Percentiles rank a stretch among this genome's conserved stretches.
phyloP scores from a whole-genome alignment of 2,888 invertebrate species.

The Mycogona germanica region DNA sequence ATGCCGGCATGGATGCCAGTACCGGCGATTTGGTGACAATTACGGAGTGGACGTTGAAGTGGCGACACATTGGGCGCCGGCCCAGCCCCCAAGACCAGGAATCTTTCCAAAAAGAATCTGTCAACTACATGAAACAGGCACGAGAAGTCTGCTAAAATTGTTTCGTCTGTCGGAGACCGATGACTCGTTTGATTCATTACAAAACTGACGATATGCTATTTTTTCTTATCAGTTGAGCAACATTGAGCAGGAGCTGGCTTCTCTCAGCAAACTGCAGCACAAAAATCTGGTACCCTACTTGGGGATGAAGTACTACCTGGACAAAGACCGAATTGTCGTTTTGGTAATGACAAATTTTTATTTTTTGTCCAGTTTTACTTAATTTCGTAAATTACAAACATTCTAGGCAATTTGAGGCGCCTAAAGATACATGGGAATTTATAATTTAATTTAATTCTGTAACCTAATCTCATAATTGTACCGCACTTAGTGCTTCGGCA shows the following conservation, averaged over 20 bases:
- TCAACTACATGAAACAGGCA: slow-evolving; percentile 31
- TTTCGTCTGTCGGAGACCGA: slow-evolving; percentile 15
- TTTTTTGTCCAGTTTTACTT: no score
- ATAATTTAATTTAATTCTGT: no score
- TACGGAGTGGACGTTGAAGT: slow-evolving; percentile 53
- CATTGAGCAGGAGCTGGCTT: slow-evolving; percentile 65
- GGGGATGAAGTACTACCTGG: slow-evolving; percentile 48
- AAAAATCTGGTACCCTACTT: slow-evolving; percentile 60
- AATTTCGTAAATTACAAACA: no score
- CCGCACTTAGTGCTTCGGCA: no score
- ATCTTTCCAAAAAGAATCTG: slow-evolving; percentile 28
- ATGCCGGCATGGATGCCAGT: slow-evolving; percentile 59
- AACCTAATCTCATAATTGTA: no score
- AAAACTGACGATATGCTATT: background rate
- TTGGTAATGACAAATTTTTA: slow-evolving; percentile 47
- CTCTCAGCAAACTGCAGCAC: slow-evolving; percentile 55
- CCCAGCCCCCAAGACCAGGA: slow-evolving; percentile 24
- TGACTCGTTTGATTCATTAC: background rate
- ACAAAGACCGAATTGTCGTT: slow-evolving; percentile 50
- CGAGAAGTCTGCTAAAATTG: no score
- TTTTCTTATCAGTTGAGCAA: slow-evolving; percentile 41
- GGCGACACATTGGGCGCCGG: slow-evolving; percentile 28
- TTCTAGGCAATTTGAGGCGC: no score
- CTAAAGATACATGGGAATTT: no score
- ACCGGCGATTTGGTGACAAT: slow-evolving; percentile 57